A percentile compares a stretch with the other conserved stretches of the same genome.
These are phyloP conservation scores for Trichogramma pretiosum DNA, from an alignment of 1,140 invertebrate species.

Conservation along the genomic window DNA sequence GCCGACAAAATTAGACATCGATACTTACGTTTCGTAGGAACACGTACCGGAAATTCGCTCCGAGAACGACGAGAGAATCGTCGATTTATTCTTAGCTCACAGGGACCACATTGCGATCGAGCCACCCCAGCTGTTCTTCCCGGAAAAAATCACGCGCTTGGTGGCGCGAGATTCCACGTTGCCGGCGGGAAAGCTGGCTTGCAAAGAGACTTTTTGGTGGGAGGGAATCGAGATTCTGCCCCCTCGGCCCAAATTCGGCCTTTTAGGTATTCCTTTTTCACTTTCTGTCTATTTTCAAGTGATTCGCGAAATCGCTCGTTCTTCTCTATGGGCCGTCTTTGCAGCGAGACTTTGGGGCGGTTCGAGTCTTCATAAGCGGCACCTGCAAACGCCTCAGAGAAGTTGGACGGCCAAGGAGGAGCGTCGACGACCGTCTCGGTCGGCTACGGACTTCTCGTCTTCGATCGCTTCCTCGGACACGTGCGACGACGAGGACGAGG, in stretches of 20 bases:
- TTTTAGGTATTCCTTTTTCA: slow-evolving; percentile 43
- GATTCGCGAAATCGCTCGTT: not conserved
- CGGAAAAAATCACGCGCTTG: slow-evolving; percentile 57
- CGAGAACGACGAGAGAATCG: slow-evolving; percentile 49
- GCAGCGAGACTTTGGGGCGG: slow-evolving; percentile 41
- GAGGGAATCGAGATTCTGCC: slow-evolving; percentile 58
- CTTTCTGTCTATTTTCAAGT: not conserved
- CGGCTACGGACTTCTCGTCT: too few species aligned
- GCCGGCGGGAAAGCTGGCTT: slow-evolving; percentile 44
- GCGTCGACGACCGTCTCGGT: slow-evolving; percentile 19
- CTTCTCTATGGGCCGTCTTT: too few species aligned
- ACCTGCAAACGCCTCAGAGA: slow-evolving; percentile 24
- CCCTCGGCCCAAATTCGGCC: slow-evolving; percentile 50
- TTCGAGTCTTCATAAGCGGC: slow-evolving; percentile 25
- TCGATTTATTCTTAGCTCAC: slow-evolving; percentile 49
- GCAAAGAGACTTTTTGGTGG: slow-evolving; percentile 61
- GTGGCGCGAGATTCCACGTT: slow-evolving; percentile 48
- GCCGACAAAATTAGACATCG: too few species aligned
- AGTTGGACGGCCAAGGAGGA: slow-evolving; percentile 34
- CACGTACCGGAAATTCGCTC: slow-evolving; percentile 51
- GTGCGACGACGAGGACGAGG: slow-evolving; percentile 35
- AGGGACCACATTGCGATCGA: slow-evolving; percentile 51
- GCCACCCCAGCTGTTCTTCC: slow-evolving; percentile 55
- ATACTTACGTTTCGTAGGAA: slow-evolving; percentile 41
- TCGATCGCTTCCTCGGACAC: slow-evolving; percentile 25